Conservation (phyloP, 2,888 invertebrate genomes). For the Sericinus montela region DNA sequence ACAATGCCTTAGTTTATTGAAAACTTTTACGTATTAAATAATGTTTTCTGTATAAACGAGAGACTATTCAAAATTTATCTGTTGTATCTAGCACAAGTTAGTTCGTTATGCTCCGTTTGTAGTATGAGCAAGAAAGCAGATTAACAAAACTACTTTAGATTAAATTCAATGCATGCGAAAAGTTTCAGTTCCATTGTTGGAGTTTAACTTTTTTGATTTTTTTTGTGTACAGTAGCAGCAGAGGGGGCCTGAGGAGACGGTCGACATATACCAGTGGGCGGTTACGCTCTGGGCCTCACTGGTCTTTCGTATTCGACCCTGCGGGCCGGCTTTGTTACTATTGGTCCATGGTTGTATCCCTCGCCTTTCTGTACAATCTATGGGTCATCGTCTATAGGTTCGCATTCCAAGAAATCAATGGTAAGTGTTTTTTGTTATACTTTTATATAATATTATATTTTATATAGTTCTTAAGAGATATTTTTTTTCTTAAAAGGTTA, state of each 20-base stretch:
- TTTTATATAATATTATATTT: too few species aligned
- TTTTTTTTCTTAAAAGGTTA: too few species aligned
- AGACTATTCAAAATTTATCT: constrained; percentile 15
- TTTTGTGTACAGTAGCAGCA: constrained; percentile 52
- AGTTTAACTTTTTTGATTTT: constrained; percentile 17
- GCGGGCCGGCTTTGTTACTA: constrained; percentile 97
- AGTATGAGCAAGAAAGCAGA: constrained; percentile 16
- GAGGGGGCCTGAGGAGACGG: constrained; percentile 73
- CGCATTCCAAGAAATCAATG: constrained; percentile 98
- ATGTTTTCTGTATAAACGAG: constrained; percentile 12
- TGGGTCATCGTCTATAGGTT: constrained; percentile 99
- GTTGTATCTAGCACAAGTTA: constrained; percentile 12
- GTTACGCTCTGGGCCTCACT: constrained; percentile 85
- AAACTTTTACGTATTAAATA: constrained; percentile 12
- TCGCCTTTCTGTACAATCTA: constrained; percentile 97
- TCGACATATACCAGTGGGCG: constrained; percentile 81
- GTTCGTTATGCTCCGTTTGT: constrained; percentile 9
- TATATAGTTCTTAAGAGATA: too few species aligned
- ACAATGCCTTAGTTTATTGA: background rate
- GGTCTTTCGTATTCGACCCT: constrained; percentile 99
- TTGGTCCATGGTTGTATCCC: constrained; percentile 97
- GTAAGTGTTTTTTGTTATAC: constrained; percentile 65
- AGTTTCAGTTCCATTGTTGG: constrained; percentile 17
- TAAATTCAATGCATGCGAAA: constrained; percentile 20
- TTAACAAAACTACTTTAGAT: constrained; percentile 18